phyloP scores from a whole-genome alignment of 92 coral and sea anemone species.

The Muricea muricata region DNA sequence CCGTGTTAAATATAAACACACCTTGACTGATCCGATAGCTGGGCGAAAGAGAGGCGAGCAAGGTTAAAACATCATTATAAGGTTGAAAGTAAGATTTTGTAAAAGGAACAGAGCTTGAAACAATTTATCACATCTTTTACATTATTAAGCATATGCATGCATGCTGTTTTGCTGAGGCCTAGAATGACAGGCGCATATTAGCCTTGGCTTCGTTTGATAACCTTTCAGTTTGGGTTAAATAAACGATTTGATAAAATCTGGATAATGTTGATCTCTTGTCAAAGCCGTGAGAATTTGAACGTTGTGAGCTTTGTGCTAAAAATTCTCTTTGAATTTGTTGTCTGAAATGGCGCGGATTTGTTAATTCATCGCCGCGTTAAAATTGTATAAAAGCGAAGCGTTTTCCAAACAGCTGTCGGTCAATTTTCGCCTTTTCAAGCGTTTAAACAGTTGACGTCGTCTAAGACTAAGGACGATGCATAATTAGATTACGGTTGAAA shows the following conservation, averaged over 20 bases:
- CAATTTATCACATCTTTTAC: neutral
- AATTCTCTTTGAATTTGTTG: neutral
- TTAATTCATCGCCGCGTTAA: neutral
- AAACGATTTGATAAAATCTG: slow-evolving; percentile 5
- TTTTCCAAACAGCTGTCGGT: neutral
- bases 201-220: neutral
- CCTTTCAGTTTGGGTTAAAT: slow-evolving; percentile 1
- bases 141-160: neutral
- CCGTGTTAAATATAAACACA: neutral
- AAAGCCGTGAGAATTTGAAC: slow-evolving; percentile 3
- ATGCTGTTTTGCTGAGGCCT: neutral
- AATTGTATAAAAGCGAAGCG: neutral
- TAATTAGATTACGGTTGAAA: neutral
- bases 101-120: neutral
- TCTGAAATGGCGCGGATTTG: neutral
- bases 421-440: neutral
- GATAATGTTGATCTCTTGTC: neutral
- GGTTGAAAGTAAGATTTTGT: neutral
- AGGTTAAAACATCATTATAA: neutral
- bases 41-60: neutral
- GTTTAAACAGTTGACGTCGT: neutral
- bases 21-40: neutral
- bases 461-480: neutral
- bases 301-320: neutral
- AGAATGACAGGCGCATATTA: neutral